phyloP scores from a whole-genome alignment of 1,140 invertebrate genomes.

The Listronotus bonariensis region DNA sequence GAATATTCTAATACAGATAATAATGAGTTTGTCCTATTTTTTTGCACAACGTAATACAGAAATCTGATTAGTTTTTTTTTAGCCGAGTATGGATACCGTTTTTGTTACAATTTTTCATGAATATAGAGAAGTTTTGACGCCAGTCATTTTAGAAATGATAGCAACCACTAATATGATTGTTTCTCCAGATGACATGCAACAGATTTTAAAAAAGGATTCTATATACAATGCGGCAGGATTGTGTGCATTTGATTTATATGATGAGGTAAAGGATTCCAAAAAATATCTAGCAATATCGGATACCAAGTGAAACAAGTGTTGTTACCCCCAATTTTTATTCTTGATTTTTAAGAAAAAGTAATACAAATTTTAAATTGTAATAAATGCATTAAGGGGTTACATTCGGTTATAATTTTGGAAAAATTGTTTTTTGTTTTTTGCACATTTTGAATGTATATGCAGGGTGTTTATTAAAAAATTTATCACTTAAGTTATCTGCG shows the following conservation, averaged over 20 bases:
- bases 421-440: no score
- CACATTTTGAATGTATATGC: no score
- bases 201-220: slow-evolving; percentile 89
- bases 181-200: slow-evolving; percentile 71
- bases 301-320: no score
- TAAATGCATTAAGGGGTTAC: no score
- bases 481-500: no score
- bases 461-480: no score
- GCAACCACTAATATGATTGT: slow-evolving; percentile 66
- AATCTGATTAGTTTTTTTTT: slow-evolving; percentile 44
- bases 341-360: no score
- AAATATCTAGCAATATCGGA: no score
- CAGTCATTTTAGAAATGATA: slow-evolving; percentile 76
- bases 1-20: not conserved
- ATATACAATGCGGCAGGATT: slow-evolving; percentile 92
- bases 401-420: no score
- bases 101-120: slow-evolving; percentile 85
- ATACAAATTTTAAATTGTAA: no score
- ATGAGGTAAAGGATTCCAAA: slow-evolving; percentile 74
- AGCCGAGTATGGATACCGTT: slow-evolving; percentile 86
- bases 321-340: no score
- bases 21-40: no score
- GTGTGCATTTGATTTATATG: slow-evolving; percentile 88
- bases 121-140: slow-evolving; percentile 71
- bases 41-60: not conserved